These are phyloP conservation scores for Onychomys torridus DNA, from an alignment of 2,797 vertebrate genomes.

Conservation along the genomic window DNA sequence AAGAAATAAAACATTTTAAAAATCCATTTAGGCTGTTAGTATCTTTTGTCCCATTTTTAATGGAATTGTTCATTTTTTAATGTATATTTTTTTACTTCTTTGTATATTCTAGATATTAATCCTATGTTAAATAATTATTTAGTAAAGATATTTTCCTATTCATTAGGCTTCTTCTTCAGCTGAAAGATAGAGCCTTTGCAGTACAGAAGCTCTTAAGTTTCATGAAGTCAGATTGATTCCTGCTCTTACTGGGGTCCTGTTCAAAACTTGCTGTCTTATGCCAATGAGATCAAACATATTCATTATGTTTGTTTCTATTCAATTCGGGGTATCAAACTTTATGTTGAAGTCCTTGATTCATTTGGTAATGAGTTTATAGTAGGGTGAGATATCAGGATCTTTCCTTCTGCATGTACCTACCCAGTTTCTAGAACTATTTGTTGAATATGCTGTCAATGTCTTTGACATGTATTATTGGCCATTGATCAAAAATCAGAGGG, in stretches of 20 bases:
- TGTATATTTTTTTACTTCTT: background rate
- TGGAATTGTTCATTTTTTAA: background rate
- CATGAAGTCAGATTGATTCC: background rate
- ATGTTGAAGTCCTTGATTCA: too few species aligned
- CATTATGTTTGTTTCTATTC: background rate
- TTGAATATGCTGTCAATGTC: background rate
- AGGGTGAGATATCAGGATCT: too few species aligned
- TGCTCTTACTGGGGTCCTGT: background rate
- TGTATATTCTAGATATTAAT: background rate
- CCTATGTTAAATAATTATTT: background rate
- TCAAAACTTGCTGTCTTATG: background rate
- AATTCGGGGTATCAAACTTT: background rate
- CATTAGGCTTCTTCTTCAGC: background rate
- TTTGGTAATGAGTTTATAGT: too few species aligned
- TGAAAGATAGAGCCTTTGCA: background rate
- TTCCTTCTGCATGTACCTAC: background rate
- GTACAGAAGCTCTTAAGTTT: background rate
- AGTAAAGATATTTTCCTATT: background rate
- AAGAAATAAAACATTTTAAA: background rate
- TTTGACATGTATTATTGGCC: background rate
- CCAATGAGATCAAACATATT: background rate
- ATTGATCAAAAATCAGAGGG: background rate
- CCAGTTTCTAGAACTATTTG: background rate
- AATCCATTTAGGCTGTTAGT: background rate
- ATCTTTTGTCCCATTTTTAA: background rate